These are phyloP conservation scores for Oscarella lobularis DNA, from an alignment of 37 sponge, comb jelly and placozoan species.

Conservation along the genomic window DNA sequence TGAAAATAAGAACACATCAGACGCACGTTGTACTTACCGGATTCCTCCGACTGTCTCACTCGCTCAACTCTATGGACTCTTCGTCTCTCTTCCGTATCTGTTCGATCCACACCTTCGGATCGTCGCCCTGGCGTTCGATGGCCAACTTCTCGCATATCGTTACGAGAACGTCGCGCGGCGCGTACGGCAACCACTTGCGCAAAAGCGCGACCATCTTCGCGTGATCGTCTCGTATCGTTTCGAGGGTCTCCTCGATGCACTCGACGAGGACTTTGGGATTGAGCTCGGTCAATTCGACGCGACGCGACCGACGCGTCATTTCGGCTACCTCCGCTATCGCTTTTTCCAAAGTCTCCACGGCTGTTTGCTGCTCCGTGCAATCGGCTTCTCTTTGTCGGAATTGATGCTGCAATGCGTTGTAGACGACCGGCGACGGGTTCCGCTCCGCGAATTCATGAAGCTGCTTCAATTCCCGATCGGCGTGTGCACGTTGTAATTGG, in stretches of 20 bases:
- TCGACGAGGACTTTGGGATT: not conserved
- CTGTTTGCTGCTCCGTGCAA: not conserved
- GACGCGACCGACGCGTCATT: not conserved
- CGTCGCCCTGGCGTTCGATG: not conserved
- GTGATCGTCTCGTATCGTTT: not conserved
- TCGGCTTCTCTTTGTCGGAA: not conserved
- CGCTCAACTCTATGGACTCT: no score
- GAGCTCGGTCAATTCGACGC: not conserved
- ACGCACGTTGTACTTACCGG: no score
- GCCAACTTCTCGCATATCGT: not conserved
- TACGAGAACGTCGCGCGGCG: not conserved
- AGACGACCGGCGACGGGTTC: not conserved
- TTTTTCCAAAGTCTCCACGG: not conserved
- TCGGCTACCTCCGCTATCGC: not conserved
- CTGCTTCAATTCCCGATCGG: not conserved
- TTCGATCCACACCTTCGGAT: not conserved
- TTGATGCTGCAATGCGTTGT: not conserved
- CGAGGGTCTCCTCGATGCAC: not conserved
- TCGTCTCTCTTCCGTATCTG: not conserved
- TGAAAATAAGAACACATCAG: no score
- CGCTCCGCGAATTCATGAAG: not conserved
- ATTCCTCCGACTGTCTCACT: no score
- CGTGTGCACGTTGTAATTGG: not conserved
- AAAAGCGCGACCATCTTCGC: not conserved
- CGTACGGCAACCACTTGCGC: not conserved